Percentiles rank a stretch among this genome's conserved stretches.
These are phyloP conservation scores for Cinara cedri DNA, from an alignment of 2,888 invertebrate genomes.

Conservation along the genomic window DNA sequence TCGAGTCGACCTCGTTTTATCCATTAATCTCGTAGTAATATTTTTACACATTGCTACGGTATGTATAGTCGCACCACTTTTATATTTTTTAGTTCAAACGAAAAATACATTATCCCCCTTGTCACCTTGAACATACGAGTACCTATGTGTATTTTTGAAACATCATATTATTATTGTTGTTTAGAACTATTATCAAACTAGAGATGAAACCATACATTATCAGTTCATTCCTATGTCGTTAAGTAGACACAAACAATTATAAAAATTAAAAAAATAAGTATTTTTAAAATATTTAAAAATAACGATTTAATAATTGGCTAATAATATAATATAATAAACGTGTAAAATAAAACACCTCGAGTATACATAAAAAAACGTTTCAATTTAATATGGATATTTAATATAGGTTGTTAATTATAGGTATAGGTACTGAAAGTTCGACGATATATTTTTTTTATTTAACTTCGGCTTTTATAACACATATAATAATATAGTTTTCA, in stretches of 20 bases:
- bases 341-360: too few relatives aligned
- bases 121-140: background rate
- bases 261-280: too few relatives aligned
- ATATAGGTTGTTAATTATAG: too few relatives aligned
- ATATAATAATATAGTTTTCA: too few relatives aligned
- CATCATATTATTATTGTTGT: background rate
- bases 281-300: background rate
- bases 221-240: background rate
- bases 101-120: constrained; percentile 1
- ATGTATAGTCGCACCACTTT: background rate
- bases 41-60: background rate
- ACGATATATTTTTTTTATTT: too few relatives aligned
- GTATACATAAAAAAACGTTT: too few relatives aligned
- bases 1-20: constrained; percentile 22
- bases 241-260: background rate
- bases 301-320: too few relatives aligned
- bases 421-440: too few relatives aligned
- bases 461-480: too few relatives aligned
- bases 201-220: background rate
- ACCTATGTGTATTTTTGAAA: background rate
- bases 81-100: constrained; percentile 12
- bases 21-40: constrained; percentile 12
- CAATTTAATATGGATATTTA: too few relatives aligned
- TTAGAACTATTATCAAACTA: background rate
- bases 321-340: too few relatives aligned